A percentile compares a stretch with the other conserved stretches of the same genome.
Evolutionary conservation across 2,113 vertebrate genomes (phyloP).

Genomic region (Eretmochelys imbricata): DNA sequence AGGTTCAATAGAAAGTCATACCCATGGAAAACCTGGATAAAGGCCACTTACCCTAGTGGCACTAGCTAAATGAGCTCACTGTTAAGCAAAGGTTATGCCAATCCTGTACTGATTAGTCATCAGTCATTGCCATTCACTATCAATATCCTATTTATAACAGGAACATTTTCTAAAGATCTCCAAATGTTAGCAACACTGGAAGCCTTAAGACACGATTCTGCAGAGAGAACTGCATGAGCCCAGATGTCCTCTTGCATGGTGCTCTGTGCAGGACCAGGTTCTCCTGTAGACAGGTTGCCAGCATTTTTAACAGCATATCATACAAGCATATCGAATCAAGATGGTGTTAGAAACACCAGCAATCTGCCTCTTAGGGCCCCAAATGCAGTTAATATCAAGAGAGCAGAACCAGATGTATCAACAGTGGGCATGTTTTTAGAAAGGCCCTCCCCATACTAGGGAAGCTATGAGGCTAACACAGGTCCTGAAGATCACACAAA

Average conservation of each 20-base stretch:
- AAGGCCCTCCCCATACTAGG: not conserved
- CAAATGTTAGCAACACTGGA: not conserved
- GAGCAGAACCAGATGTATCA: not conserved
- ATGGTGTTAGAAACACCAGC: not conserved
- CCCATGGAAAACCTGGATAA: not conserved
- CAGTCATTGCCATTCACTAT: not conserved
- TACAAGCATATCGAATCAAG: not conserved
- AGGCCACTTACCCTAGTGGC: not conserved
- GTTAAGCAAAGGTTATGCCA: not conserved
- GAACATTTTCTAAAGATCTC: not conserved
- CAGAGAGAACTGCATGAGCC: not conserved
- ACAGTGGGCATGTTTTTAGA: not conserved
- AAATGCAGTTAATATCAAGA: not conserved
- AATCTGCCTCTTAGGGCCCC: not conserved
- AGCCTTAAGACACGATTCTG: not conserved
- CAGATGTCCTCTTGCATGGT: not conserved
- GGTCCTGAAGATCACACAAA: fast-evolving
- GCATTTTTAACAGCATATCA: not conserved
- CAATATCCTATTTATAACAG: not conserved
- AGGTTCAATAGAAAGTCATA: too few species aligned
- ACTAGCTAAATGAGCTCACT: not conserved
- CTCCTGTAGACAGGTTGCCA: not conserved
- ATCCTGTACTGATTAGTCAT: not conserved
- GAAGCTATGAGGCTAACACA: not conserved
- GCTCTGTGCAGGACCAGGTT: not conserved